Percentiles rank a stretch among this genome's conserved stretches.
phyloP scores from a whole-genome alignment of 2,888 invertebrate genomes.

The Portevinia maculata region DNA sequence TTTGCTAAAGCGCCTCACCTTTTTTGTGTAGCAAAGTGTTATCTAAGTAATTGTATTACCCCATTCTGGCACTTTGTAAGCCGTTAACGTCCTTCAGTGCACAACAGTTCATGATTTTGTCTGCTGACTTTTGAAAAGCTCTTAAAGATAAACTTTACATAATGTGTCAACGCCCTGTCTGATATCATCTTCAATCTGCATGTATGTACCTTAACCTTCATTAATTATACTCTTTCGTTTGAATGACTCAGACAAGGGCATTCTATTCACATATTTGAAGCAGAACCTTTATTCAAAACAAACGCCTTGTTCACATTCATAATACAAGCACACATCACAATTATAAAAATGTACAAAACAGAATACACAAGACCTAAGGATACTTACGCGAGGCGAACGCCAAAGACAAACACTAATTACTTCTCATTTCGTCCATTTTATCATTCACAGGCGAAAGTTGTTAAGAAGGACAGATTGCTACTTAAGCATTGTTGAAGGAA shows the following conservation, averaged over 20 bases:
- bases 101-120: no score
- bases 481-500: slow-evolving; percentile 25
- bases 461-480: slow-evolving; percentile 38
- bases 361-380: slow-evolving; percentile 11
- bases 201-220: slow-evolving; percentile 41
- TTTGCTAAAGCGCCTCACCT: no score
- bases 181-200: slow-evolving; percentile 2
- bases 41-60: no score
- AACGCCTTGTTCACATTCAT: not conserved
- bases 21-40: no score
- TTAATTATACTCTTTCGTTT: slow-evolving; percentile 10
- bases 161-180: not conserved
- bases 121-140: slow-evolving; percentile 6
- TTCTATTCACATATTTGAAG: slow-evolving; percentile 6
- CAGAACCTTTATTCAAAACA: slow-evolving; percentile 1
- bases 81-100: no score
- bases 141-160: slow-evolving; percentile 18
- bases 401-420: slow-evolving; percentile 8
- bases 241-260: slow-evolving; percentile 7
- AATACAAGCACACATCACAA: slow-evolving; percentile 9
- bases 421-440: slow-evolving; percentile 15
- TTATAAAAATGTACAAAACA: not conserved
- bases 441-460: slow-evolving; percentile 28
- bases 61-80: no score
- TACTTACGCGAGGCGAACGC: slow-evolving; percentile 12